Evolutionary conservation across 1,140 invertebrate genomes (phyloP).

Genomic region (Frieseomelitta varia): DNA sequence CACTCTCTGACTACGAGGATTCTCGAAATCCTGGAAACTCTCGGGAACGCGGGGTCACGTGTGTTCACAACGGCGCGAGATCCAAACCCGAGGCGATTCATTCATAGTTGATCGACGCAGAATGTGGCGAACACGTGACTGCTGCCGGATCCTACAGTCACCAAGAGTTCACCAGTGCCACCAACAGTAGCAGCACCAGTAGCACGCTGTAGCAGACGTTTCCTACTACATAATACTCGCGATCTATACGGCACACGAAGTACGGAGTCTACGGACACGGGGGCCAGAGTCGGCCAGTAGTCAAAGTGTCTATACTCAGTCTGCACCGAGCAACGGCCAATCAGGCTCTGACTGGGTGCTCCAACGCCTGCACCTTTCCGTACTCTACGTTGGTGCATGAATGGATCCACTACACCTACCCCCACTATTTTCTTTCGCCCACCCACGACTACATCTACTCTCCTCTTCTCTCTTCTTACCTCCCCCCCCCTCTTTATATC

Average conservation of each 20-base stretch:
- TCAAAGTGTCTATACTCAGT: constrained; percentile 47
- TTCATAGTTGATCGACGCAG: neutral
- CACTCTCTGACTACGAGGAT: too few species aligned
- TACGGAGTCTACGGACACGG: neutral
- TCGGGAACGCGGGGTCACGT: neutral
- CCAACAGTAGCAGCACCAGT: neutral
- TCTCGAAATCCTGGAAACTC: neutral
- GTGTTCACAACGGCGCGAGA: too few species aligned
- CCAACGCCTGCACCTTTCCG: constrained; percentile 58
- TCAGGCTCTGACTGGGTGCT: constrained; percentile 63
- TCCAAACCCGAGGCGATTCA: neutral
- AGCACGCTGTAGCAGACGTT: neutral
- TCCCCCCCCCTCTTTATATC: neutral
- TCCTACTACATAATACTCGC: constrained; percentile 16
- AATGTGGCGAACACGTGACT: constrained; percentile 35
- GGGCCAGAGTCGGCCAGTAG: constrained; percentile 14
- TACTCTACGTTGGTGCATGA: constrained; percentile 66
- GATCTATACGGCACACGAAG: constrained; percentile 2
- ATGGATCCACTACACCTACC: constrained; percentile 64
- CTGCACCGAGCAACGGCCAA: constrained; percentile 57
- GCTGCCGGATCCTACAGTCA: constrained; percentile 21
- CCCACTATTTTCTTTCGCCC: constrained; percentile 67
- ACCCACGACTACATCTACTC: constrained; percentile 59
- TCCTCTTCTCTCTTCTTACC: neutral
- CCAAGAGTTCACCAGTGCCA: neutral